These are phyloP conservation scores for Arothron firmamentum DNA, from an alignment of 2,113 vertebrate species.

Conservation along the genomic window DNA sequence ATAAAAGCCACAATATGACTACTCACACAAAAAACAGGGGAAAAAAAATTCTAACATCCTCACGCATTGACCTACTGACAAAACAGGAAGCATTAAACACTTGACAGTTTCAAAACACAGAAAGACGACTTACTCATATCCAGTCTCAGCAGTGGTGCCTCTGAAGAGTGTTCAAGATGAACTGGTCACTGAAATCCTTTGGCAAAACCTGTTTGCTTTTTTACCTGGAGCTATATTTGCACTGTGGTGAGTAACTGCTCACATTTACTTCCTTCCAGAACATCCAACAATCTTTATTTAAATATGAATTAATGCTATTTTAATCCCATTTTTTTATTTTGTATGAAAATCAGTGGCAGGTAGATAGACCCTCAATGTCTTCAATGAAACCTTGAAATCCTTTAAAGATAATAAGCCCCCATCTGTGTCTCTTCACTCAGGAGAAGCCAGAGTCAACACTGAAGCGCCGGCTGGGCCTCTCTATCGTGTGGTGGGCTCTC, in stretches of 20 bases:
- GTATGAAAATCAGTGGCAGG: neutral
- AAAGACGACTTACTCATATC: neutral
- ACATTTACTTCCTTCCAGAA: neutral
- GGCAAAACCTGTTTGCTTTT: slow-evolving; percentile 23
- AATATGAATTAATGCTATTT: too few relatives aligned
- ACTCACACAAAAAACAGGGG: too few relatives aligned
- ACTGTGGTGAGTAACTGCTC: slow-evolving; percentile 45
- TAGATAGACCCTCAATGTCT: neutral
- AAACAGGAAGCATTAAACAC: slow-evolving; percentile 19
- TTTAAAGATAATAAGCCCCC: too few relatives aligned
- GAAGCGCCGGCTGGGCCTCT: slow-evolving; percentile 78
- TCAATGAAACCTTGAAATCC: neutral
- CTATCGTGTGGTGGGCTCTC: slow-evolving; percentile 72
- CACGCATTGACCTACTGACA: neutral
- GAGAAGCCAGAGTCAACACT: slow-evolving; percentile 45
- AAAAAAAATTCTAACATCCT: slow-evolving; percentile 49
- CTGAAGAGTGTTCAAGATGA: slow-evolving; percentile 38
- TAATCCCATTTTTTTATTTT: neutral
- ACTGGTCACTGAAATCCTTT: neutral
- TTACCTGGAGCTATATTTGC: slow-evolving; percentile 25
- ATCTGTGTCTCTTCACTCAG: slow-evolving; percentile 23
- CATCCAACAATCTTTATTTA: too few relatives aligned
- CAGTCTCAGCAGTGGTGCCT: neutral
- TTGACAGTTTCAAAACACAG: neutral
- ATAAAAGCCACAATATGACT: too few relatives aligned